phyloP scores from a whole-genome alignment of 2,113 vertebrate genomes.

The Psittacara wagleri region DNA sequence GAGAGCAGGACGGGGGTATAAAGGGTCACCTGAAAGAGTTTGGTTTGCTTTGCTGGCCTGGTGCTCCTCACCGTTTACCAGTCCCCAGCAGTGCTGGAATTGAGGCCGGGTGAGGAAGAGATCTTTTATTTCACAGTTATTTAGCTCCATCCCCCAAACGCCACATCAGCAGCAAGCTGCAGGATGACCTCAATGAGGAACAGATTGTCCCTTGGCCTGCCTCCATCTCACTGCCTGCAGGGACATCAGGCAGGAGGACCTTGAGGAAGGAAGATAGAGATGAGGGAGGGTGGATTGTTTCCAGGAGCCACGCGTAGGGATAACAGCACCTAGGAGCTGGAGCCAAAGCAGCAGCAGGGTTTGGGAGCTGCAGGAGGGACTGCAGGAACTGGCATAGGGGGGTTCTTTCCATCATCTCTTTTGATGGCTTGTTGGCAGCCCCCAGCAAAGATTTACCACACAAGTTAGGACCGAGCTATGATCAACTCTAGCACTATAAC shows the following conservation, averaged over 20 bases:
- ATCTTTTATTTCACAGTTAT: background rate
- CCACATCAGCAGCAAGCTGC: conserved; percentile 64
- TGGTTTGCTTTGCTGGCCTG: background rate
- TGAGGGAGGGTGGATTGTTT: background rate
- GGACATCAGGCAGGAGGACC: background rate
- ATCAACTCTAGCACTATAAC: background rate
- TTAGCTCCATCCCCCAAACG: background rate
- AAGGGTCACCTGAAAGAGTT: background rate
- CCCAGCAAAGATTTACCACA: background rate
- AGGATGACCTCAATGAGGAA: conserved; percentile 57
- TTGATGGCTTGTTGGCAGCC: background rate
- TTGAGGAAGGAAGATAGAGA: background rate
- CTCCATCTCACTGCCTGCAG: background rate
- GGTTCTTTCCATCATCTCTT: background rate
- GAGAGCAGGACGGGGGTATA: background rate
- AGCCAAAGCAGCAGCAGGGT: background rate
- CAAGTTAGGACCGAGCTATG: background rate
- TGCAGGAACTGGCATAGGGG: background rate
- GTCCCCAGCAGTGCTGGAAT: background rate
- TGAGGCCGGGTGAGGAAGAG: background rate
- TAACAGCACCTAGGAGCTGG: accelerated
- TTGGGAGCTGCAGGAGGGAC: background rate
- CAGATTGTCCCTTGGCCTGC: conserved; percentile 57
- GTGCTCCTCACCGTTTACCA: background rate
- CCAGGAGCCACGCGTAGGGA: accelerated